Percentiles rank a stretch among this genome's conserved stretches.
These are phyloP conservation scores for Caretta caretta DNA, from an alignment of 2,113 vertebrate genomes.

Conservation along the genomic window DNA sequence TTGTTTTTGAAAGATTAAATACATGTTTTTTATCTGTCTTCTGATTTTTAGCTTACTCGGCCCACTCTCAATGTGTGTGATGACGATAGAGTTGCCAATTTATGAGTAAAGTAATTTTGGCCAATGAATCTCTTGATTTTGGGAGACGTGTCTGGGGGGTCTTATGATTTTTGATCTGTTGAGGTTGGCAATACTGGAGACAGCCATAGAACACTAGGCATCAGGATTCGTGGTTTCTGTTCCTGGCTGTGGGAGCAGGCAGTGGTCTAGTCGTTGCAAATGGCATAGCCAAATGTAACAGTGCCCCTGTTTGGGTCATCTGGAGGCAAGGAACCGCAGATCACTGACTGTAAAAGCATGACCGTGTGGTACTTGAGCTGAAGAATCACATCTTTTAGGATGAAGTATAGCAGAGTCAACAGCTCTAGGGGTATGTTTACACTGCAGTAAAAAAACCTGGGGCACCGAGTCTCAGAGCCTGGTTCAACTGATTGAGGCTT, in stretches of 20 bases:
- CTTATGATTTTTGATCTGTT: background rate
- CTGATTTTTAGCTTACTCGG: background rate
- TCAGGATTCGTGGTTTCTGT: background rate
- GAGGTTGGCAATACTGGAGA: background rate
- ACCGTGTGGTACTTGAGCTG: background rate
- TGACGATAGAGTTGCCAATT: background rate
- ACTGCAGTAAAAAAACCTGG: background rate
- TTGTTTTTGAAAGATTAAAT: background rate
- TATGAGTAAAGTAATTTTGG: background rate
- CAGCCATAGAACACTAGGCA: background rate
- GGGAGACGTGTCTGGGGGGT: too few relatives aligned
- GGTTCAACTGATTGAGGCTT: background rate
- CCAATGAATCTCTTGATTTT: background rate
- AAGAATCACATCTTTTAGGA: background rate
- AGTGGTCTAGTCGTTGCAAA: background rate
- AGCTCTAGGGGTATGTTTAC: background rate
- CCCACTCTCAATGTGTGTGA: background rate
- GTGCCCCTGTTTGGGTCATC: background rate
- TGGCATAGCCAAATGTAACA: background rate
- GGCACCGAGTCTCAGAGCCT: background rate
- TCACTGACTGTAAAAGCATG: background rate
- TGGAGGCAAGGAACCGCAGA: rapidly evolving
- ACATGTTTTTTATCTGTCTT: background rate
- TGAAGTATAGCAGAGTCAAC: background rate
- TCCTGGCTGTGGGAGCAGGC: background rate